phyloP scores from a whole-genome alignment of 2,888 invertebrate species.

The Drosophila greeni region DNA sequence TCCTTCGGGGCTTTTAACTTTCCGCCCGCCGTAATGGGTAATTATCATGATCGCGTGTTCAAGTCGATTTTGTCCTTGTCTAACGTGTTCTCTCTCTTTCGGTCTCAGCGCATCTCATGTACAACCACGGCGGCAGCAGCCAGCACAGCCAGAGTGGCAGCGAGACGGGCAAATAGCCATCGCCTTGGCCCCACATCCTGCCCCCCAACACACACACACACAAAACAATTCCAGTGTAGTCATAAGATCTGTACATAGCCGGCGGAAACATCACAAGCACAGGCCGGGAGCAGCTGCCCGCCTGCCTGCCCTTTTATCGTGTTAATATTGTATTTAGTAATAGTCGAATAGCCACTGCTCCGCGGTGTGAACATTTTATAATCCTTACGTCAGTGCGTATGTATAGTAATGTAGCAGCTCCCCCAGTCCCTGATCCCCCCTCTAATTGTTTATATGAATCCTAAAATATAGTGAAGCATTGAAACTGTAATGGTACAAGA shows the following conservation, averaged over 20 bases:
- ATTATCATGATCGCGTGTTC: too few species aligned
- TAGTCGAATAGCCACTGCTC: conserved; percentile 26
- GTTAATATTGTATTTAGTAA: conserved; percentile 34
- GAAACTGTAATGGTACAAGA: background rate
- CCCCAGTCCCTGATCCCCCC: background rate
- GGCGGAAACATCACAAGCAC: conserved; percentile 25
- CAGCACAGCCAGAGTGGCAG: conserved; percentile 61
- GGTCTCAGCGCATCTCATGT: conserved; percentile 60
- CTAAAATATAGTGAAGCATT: conserved; percentile 11
- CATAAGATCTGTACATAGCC: conserved; percentile 30
- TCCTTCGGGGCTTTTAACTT: conserved; percentile 56
- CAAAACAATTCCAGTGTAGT: conserved; percentile 37
- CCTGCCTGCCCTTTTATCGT: conserved; percentile 18
- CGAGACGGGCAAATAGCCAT: conserved; percentile 58
- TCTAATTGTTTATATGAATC: conserved; percentile 6
- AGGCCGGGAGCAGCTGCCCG: background rate
- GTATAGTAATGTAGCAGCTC: conserved; percentile 4
- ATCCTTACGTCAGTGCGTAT: conserved; percentile 17
- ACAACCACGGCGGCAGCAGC: conserved; percentile 58
- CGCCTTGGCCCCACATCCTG: conserved; percentile 4
- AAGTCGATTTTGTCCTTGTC: too few species aligned
- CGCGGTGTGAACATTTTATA: conserved; percentile 20
- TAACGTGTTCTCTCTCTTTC: background rate
- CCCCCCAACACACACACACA: conserved; percentile 3
- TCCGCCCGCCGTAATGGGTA: conserved; percentile 61